Conservation (phyloP, 2,113 vertebrate genomes). For the Oreochromis aureus region DNA sequence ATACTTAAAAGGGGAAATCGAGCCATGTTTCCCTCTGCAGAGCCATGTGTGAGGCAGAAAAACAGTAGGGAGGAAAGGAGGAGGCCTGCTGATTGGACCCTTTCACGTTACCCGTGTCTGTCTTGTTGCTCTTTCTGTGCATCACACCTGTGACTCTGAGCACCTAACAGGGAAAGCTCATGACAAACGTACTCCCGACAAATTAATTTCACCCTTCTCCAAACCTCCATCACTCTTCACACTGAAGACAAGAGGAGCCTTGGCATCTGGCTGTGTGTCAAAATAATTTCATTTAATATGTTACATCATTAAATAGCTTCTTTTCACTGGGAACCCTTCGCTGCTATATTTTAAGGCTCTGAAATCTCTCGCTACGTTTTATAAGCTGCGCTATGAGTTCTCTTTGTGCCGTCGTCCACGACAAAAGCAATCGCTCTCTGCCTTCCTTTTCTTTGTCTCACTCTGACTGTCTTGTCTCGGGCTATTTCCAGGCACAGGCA, state of each 20-base stretch:
- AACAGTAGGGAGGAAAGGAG: conserved; percentile 36
- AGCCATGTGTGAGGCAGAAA: conserved; percentile 20
- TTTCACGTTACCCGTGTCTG: conserved; percentile 44
- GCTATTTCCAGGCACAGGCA: conserved; percentile 39
- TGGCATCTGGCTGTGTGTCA: conserved; percentile 72
- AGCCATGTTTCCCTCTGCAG: conserved; percentile 40
- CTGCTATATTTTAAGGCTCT: conserved; percentile 6
- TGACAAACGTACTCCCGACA: conserved; percentile 16
- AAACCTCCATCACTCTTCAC: conserved; percentile 37
- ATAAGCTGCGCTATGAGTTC: not conserved
- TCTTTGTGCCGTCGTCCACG: conserved; percentile 33
- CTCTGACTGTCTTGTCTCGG: conserved; percentile 39
- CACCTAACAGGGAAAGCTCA: conserved; percentile 28
- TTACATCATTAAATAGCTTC: conserved; percentile 68
- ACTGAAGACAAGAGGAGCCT: conserved; percentile 49
- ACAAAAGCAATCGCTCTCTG: conserved; percentile 38
- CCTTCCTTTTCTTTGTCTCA: conserved; percentile 46
- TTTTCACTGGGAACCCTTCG: conserved; percentile 56
- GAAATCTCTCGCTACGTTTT: not conserved
- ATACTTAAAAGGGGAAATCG: conserved; percentile 56
- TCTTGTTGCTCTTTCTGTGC: conserved; percentile 29
- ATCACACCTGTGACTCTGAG: conserved; percentile 28
- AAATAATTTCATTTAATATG: conserved; percentile 74
- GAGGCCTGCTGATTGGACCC: conserved; percentile 61
- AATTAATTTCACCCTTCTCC: conserved; percentile 32